Evolutionary conservation across 2,113 vertebrate species (phyloP).

Genomic region (Canis aureus): DNA sequence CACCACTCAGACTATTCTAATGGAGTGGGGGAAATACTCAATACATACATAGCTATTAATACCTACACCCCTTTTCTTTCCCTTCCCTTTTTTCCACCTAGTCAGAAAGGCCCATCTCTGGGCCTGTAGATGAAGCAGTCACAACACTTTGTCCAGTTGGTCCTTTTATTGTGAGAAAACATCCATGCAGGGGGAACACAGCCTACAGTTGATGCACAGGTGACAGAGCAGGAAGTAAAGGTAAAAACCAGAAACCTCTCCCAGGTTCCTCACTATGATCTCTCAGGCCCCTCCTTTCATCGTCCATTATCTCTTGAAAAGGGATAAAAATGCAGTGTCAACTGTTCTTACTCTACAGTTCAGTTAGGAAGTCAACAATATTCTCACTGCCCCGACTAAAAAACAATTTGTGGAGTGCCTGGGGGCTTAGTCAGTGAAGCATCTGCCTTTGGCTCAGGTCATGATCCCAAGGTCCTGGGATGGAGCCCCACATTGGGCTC

Average conservation of each 20-base stretch:
- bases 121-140: conserved; percentile 69
- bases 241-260: background rate
- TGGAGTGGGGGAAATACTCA: background rate
- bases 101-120: conserved; percentile 36
- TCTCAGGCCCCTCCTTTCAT: background rate
- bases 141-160: conserved; percentile 65
- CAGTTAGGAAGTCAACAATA: conserved; percentile 3
- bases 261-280: background rate
- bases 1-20: background rate
- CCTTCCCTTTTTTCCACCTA: conserved; percentile 4
- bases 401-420: conserved; percentile 14
- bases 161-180: conserved; percentile 80
- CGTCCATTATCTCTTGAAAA: conserved; percentile 26
- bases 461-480: background rate
- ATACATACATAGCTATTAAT: background rate
- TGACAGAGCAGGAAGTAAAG: background rate
- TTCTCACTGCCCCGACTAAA: conserved; percentile 69
- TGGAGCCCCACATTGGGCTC: background rate
- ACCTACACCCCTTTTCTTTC: background rate
- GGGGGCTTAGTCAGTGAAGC: background rate
- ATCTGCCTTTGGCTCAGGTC: background rate
- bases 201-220: conserved; percentile 48
- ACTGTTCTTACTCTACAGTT: background rate
- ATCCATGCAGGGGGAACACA: conserved; percentile 46
- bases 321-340: conserved; percentile 14